Base-by-base conservation (phyloP, 1,140 invertebrate species). In the Bombus waltoni region DNA sequence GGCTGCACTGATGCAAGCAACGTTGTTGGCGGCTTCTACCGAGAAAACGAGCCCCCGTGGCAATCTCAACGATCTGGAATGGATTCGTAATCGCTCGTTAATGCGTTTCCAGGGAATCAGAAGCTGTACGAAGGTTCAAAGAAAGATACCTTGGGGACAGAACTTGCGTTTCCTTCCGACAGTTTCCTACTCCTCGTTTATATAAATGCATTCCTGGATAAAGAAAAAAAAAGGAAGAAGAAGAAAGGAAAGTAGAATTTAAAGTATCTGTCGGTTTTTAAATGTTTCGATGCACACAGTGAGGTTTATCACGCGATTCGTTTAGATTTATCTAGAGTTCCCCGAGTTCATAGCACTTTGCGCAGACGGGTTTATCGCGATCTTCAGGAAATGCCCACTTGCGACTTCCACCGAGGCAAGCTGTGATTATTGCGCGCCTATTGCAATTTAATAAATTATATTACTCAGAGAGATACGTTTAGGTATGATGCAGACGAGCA, bases 311-410 rank as follows among this genome's bases (percentile, higher is more conserved):
- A 11, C 57, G 53, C 75, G 32, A 40, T 62, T 59, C 77, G 65
- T 53, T 68, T 15, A 42, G 32, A 53, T 80, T 80, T 80, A 80
- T 85, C 83, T 25, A 44, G 42, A 35, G 32, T 18, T 35, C 6
- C 2, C 6, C n/a, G 83, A 38, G 83, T 80, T 85, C 83, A 65
- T 80, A 72, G 76, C 40, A 80, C 76, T 80, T 59, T 32, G 40
- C 25, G 22, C 53, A 44, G 77, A 85, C 83, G 18, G 44, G 28
- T 38, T 68, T 85, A 80, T 85, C 83, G 42, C 68, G 76, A 85
- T 85, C 57, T 85, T 85, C 83, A 85, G 83, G 83, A 85, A 84
- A 79, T 85, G 76, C 66, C 83, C 83, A 80, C 83, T 80, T 57
- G 22, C 73, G 4, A 59, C 57, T 35, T 70, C 68, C 77, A 72